Percentiles rank a stretch among this genome's conserved stretches.
These are phyloP conservation scores for Crenichthys baileyi DNA, from an alignment of 2,797 vertebrate species.

Conservation along the genomic window DNA sequence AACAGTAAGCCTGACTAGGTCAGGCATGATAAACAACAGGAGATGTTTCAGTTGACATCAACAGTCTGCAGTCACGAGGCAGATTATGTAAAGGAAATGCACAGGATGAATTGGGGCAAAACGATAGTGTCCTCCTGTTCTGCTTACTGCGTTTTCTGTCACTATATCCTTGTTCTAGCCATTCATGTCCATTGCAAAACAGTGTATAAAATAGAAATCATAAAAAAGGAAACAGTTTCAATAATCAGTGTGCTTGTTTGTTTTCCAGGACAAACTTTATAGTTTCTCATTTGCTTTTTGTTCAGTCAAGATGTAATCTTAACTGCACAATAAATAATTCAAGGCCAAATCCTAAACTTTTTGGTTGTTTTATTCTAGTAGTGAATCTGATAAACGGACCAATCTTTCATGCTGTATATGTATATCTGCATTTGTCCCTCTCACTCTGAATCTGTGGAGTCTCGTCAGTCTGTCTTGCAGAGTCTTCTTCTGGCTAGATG, in stretches of 20 bases:
- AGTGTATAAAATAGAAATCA: neutral
- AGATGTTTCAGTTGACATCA: neutral
- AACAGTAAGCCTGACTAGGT: constrained; percentile 3
- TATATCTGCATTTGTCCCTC: constrained; percentile 18
- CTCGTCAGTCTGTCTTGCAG: constrained; percentile 68
- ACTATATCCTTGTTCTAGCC: neutral
- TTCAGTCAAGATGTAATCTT: neutral
- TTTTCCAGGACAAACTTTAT: neutral
- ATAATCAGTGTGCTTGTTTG: neutral
- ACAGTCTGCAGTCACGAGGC: neutral
- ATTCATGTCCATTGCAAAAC: neutral
- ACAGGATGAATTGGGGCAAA: constrained; percentile 1
- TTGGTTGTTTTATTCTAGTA: neutral
- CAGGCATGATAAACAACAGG: constrained; percentile 8
- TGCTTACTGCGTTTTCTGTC: neutral
- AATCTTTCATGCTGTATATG: neutral
- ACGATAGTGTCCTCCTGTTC: neutral
- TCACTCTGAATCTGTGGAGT: constrained; percentile 79
- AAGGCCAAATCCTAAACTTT: neutral
- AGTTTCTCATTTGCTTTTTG: neutral
- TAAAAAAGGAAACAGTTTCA: neutral
- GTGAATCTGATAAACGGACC: neutral
- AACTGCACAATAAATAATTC: neutral
- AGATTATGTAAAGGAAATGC: neutral
- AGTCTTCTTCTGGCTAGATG: constrained; percentile 64